Evolutionary conservation across 2,113 vertebrate species (phyloP), one percentile per base, ranked within the genome.

Genomic region (Corythoichthys intestinalis): DNA sequence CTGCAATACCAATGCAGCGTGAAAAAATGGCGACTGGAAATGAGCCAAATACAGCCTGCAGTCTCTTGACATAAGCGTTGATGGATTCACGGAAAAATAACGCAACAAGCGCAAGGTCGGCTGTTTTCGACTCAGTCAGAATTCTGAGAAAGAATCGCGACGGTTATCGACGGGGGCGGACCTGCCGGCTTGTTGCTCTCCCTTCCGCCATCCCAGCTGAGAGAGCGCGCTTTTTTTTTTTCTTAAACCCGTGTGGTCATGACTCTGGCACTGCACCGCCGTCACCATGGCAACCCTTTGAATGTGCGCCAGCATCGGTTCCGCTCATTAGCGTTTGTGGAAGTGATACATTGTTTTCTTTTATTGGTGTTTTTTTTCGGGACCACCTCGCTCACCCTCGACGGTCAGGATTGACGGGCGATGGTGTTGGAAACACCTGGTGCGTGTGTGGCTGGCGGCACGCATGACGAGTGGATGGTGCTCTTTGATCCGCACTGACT

Each of bases 201-300:
- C 28, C n/a, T 3, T 28, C 9, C 20, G 52, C 52, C 54, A 35
- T 15, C 49, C 50, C 17, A 8, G 17, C 50, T 15, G 56, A 15
- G 11, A 12, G 28, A 34, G 3, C 9, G 1, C 20, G 3, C 34
- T 56, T 10, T 53, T 10, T 54, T 65, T 34, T 35, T 38, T 7
- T 66, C 50, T 65, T 8, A 15, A 56, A 61, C 62, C 68, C 64
- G 79, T 78, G 76, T 69, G 77, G 83, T 83, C 78, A 76, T 76
- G 76, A 79, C 84, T 86, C 71, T 46, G 60, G 64, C 65, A 37
- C 70, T 76, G 78, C 77, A 71, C 17, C 74, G 46, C 46, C 66
- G 66, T 87, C 84, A 35, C 85, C 60, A 86, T 85, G 87, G 80
- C 74, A 89, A 91, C 89, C 77, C 67, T 79, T 78, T 77, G 72